Evolutionary conservation across 2,113 vertebrate species (phyloP).

Genomic region (Albula glossodonta): DNA sequence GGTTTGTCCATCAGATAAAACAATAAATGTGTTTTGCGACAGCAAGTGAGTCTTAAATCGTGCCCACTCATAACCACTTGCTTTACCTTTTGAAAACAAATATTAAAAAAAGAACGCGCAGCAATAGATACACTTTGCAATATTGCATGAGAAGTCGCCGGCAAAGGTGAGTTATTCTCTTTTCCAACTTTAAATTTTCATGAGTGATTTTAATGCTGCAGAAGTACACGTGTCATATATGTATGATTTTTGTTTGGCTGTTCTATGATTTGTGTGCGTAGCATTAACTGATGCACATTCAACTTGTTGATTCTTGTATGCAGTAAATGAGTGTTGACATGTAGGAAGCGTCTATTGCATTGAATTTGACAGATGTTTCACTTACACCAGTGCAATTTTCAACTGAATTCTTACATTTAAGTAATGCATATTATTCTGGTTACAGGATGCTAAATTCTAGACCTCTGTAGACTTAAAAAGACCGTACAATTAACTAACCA

Average conservation of each 20-base stretch:
- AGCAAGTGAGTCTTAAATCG: background rate
- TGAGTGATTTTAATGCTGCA: background rate
- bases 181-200: background rate
- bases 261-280: background rate
- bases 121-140: background rate
- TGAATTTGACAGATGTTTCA: background rate
- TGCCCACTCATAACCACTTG: constrained; percentile 1
- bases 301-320: background rate
- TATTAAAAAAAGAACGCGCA: background rate
- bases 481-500: too few species aligned
- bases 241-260: background rate
- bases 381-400: background rate
- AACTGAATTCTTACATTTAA: background rate
- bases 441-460: too few species aligned
- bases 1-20: background rate
- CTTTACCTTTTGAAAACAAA: background rate
- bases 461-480: too few species aligned
- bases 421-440: background rate
- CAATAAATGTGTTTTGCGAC: background rate
- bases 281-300: background rate
- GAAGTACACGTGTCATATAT: background rate
- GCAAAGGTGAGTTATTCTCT: background rate
- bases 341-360: background rate
- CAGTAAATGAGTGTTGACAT: background rate
- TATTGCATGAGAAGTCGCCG: background rate